These are phyloP conservation scores for Ganaspis brasiliensis DNA, from an alignment of 2,888 invertebrate genomes.

Conservation along the genomic window DNA sequence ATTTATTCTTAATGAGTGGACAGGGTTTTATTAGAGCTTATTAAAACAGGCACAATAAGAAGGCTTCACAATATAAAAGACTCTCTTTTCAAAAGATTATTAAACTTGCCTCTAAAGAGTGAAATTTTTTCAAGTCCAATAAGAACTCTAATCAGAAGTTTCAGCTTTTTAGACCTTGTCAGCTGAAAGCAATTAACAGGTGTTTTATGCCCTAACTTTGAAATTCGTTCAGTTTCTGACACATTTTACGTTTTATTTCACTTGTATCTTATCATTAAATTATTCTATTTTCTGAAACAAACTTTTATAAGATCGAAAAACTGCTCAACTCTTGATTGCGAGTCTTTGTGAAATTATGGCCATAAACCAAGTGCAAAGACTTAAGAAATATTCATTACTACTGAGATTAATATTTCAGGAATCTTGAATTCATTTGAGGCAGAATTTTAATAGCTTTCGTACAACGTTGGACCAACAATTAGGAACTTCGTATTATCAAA, in stretches of 20 bases:
- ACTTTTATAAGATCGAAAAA: not conserved
- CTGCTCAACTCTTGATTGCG: not conserved
- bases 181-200: too few species aligned
- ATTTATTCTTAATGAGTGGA: not conserved
- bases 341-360: conserved; percentile 7
- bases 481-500: conserved; percentile 15
- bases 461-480: conserved; percentile 3
- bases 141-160: conserved; percentile 14
- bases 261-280: too few species aligned
- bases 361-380: not conserved
- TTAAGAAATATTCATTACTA: conserved; percentile 18
- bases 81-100: not conserved
- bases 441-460: conserved; percentile 15
- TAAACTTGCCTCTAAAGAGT: not conserved
- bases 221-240: too few species aligned
- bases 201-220: too few species aligned
- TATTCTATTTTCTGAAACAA: too few species aligned
- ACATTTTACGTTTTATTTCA: too few species aligned
- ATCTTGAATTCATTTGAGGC: conserved; percentile 20
- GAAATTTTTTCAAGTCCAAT: not conserved
- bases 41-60: conserved; percentile 4
- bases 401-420: conserved; percentile 18
- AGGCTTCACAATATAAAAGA: not conserved
- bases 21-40: not conserved
- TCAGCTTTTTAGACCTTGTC: not conserved